A percentile compares a stretch with the other conserved stretches of the same genome.
phyloP scores from a whole-genome alignment of 2,888 invertebrate genomes.

The Stenurella melanura region DNA sequence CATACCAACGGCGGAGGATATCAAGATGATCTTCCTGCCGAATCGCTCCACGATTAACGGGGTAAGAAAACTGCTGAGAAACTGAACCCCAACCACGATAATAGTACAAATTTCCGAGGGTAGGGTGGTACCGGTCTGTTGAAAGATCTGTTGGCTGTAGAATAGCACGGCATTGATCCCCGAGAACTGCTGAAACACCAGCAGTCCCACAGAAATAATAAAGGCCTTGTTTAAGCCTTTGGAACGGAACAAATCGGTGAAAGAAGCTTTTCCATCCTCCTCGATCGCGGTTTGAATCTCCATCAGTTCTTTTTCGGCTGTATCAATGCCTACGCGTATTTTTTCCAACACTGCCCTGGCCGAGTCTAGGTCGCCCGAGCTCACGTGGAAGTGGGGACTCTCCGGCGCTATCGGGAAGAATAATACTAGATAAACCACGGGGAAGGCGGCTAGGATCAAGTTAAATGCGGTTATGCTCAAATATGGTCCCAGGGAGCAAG shows the following conservation, averaged over 20 bases:
- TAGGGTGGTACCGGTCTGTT: conserved; percentile 74
- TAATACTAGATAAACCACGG: conserved; percentile 72
- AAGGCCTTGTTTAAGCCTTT: conserved; percentile 85
- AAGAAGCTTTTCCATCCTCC: conserved; percentile 17
- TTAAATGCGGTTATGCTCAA: conserved; percentile 80
- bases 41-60: conserved; percentile 49
- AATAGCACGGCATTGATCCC: conserved; percentile 89
- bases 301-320: conserved; percentile 45
- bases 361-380: conserved; percentile 76
- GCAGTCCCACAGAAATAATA: conserved; percentile 83
- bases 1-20: conserved; percentile 47
- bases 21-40: conserved; percentile 48
- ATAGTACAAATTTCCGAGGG: conserved; percentile 49
- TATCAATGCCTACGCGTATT: conserved; percentile 74
- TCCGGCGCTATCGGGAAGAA: conserved; percentile 88
- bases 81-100: conserved; percentile 49
- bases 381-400: conserved; percentile 83
- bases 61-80: conserved; percentile 50
- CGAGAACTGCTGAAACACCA: conserved; percentile 88
- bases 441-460: conserved; percentile 75
- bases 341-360: conserved; percentile 80
- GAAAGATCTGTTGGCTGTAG: conserved; percentile 84
- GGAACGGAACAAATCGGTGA: conserved; percentile 72
- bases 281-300: conserved; percentile 43
- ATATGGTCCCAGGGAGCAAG: conserved; percentile 73